These are phyloP conservation scores for Notodonta ziczac DNA, from an alignment of 2,888 invertebrate genomes.

Conservation along the genomic window DNA sequence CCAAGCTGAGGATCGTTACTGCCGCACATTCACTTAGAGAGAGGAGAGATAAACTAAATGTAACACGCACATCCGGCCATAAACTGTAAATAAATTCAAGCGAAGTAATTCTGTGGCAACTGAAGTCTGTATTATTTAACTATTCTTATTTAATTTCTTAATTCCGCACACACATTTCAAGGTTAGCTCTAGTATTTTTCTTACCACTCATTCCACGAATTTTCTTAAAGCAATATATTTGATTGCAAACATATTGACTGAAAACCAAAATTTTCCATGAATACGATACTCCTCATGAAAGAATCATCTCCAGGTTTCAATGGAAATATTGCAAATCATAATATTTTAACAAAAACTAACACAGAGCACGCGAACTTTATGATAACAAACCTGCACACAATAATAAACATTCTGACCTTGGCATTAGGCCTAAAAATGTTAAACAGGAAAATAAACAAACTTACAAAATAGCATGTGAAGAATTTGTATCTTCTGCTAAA, in stretches of 20 bases:
- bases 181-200: background rate
- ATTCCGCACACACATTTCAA: background rate
- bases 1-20: conserved; percentile 13
- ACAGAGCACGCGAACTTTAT: conserved; percentile 1
- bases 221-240: background rate
- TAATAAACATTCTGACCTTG: conserved; percentile 5
- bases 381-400: conserved; percentile 4
- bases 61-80: background rate
- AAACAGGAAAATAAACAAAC: background rate
- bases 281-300: background rate
- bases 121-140: too few species aligned
- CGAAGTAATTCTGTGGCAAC: too few species aligned
- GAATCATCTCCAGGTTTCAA: background rate
- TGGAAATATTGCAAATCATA: background rate
- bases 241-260: too few species aligned
- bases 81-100: too few species aligned
- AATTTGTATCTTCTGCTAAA: background rate
- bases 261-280: background rate
- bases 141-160: too few species aligned
- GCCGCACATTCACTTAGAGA: background rate
- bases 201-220: background rate
- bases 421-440: conserved; percentile 7
- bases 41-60: background rate
- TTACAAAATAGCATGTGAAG: background rate
- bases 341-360: background rate